These are phyloP conservation scores for Entosphenus tridentatus DNA, from an alignment of 2,113 vertebrate species.

Conservation along the genomic window DNA sequence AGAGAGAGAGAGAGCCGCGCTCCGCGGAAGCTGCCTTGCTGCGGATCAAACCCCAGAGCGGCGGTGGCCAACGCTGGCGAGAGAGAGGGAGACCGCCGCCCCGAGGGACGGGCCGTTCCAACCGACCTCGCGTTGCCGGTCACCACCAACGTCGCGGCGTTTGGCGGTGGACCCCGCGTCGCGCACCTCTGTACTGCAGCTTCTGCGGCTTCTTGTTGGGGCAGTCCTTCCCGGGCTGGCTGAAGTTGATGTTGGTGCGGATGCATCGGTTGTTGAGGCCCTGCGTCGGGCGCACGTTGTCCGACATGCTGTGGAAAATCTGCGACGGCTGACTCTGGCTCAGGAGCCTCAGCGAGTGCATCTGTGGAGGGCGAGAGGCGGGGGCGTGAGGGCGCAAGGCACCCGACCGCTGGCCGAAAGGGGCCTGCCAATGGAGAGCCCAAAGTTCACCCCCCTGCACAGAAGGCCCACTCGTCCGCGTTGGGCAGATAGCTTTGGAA, in stretches of 20 bases:
- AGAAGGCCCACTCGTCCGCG: too few relatives aligned
- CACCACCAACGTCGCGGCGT: neutral
- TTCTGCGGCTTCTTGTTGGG: conserved; percentile 96
- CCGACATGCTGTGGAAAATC: conserved; percentile 98
- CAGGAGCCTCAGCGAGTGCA: conserved; percentile 89
- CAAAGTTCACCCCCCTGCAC: too few relatives aligned
- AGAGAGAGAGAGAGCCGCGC: too few relatives aligned
- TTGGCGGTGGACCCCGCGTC: conserved; percentile 1
- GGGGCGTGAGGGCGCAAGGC: neutral
- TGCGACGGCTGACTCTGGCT: conserved; percentile 98
- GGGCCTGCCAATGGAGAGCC: too few relatives aligned
- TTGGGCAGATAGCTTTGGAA: too few relatives aligned
- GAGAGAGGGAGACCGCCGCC: too few relatives aligned
- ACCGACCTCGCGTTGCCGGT: too few relatives aligned
- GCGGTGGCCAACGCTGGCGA: too few relatives aligned
- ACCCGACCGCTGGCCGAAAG: too few relatives aligned
- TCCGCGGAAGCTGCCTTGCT: too few relatives aligned
- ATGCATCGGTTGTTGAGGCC: conserved; percentile 94
- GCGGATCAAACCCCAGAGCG: too few relatives aligned
- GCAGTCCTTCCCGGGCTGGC: conserved; percentile 92
- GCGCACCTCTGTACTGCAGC: conserved; percentile 81
- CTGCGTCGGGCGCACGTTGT: conserved; percentile 88
- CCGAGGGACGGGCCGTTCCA: too few relatives aligned
- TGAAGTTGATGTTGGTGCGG: conserved; percentile 98
- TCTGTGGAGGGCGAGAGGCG: conserved; percentile 22